Conservation (phyloP, 2,888 invertebrate genomes). For the Andrena dorsata region DNA sequence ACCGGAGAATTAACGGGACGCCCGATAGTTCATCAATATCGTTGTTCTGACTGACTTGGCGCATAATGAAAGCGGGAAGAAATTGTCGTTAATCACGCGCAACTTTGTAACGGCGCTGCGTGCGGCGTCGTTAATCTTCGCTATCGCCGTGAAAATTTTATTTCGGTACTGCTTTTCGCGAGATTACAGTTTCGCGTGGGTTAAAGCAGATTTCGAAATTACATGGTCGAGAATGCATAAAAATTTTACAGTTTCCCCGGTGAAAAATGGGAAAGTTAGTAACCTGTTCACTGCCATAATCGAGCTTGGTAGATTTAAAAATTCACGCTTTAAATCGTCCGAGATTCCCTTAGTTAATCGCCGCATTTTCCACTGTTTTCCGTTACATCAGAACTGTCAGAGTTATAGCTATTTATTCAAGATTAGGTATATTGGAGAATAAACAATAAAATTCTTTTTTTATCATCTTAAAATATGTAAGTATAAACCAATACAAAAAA, state of each 20-base stretch:
- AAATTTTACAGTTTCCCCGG: not conserved
- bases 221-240: not conserved
- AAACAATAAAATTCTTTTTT: no score
- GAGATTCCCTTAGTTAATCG: no score
- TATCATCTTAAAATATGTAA: no score
- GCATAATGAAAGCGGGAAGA: not conserved
- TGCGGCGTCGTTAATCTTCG: slow-evolving; percentile 16
- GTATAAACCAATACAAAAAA: no score
- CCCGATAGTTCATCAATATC: slow-evolving; percentile 16
- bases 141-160: not conserved
- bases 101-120: not conserved
- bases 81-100: slow-evolving; percentile 19
- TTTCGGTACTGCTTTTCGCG: not conserved
- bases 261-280: no score
- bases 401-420: no score
- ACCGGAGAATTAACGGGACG: slow-evolving; percentile 5
- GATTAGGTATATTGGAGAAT: no score
- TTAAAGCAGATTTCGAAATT: not conserved
- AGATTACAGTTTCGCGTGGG: slow-evolving; percentile 1
- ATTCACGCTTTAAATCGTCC: no score
- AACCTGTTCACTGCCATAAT: no score
- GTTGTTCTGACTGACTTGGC: not conserved
- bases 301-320: no score
- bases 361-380: no score
- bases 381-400: no score